Evolutionary conservation across 2,888 invertebrate genomes (phyloP), one percentile per base, ranked within the genome.

Genomic region (Eucriotettix oculatus): DNA sequence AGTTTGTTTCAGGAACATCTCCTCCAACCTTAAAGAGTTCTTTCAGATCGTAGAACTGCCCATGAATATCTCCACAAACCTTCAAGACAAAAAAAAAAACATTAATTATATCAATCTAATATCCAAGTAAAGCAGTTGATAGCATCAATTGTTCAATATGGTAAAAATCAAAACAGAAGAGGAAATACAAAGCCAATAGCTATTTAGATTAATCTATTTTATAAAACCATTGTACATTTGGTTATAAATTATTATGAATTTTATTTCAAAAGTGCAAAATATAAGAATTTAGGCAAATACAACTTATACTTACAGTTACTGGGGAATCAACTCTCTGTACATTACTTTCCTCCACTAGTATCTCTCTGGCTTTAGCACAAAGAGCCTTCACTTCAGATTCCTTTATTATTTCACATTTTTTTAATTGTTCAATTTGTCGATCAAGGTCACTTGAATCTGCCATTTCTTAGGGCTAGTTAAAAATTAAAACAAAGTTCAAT

Each of bases 11-110:
- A 14, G 99, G 99, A 59, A 99, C 96, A 83, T 98, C 95, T 29
- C 98, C 98, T 53, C 99, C 99, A 40, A 98, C 97, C 85, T 95
- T 96, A 71, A 96, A 95, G 54, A 96, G 76, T 74, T 96, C 95
- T 74, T 93, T 97, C 56, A 99, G 79, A 76, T 99, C 99, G 77
- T 98, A 99, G 76, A 99, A 99, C 75, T 96, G 99, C 11, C 99
- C 99, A 73, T 99, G 99, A 66, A 99, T 98, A 73, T 99, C 99
- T 62, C 99, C 99, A 76, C 99, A 99, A 14, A 99, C 97, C 29
- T 29, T 29, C 29, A 29, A 7, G 29, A 29, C 29, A 29, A 29
- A 29, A 29, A n/a, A n/a, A n/a, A n/a, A n/a, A n/a, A n/a, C n/a
- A 29, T 2, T 5, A 29, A 29, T 29, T 2, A 29, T 29, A 29